These are phyloP conservation scores for Octopus sinensis DNA, from an alignment of 1,140 invertebrate genomes.

Conservation along the genomic window DNA sequence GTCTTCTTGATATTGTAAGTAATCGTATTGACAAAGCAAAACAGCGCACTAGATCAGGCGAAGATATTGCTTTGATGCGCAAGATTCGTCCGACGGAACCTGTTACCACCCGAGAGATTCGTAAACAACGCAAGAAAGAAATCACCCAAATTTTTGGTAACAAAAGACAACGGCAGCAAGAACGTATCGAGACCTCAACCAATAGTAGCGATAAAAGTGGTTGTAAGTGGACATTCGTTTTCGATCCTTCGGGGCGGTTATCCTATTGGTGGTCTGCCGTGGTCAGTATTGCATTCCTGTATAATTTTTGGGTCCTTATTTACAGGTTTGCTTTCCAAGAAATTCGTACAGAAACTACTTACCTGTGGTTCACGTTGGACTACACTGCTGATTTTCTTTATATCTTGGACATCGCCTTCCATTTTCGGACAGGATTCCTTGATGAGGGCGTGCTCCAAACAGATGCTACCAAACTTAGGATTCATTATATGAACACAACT, in stretches of 20 bases:
- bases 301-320: constrained; percentile 96
- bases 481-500: constrained; percentile 98
- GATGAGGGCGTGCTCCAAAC: constrained; percentile 80
- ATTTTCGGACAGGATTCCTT: constrained; percentile 91
- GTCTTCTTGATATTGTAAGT: constrained; percentile 68
- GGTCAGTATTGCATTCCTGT: constrained; percentile 94
- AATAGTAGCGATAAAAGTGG: constrained; percentile 61
- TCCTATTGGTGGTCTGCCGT: constrained; percentile 64
- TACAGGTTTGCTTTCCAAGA: constrained; percentile 96
- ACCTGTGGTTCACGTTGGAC: constrained; percentile 94
- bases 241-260: constrained; percentile 58
- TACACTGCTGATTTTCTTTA: constrained; percentile 96
- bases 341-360: constrained; percentile 70
- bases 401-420: constrained; percentile 91
- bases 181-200: constrained; percentile 42
- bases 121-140: constrained; percentile 51
- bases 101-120: constrained; percentile 44
- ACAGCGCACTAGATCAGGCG: constrained; percentile 40
- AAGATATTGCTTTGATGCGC: constrained; percentile 51
- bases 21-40: constrained; percentile 64
- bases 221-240: constrained; percentile 67
- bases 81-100: constrained; percentile 48
- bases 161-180: constrained; percentile 43
- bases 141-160: constrained; percentile 53
- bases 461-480: constrained; percentile 84